Base-by-base conservation (phyloP, 2,888 invertebrate genomes). In the Taphrorychus bicolor region DNA sequence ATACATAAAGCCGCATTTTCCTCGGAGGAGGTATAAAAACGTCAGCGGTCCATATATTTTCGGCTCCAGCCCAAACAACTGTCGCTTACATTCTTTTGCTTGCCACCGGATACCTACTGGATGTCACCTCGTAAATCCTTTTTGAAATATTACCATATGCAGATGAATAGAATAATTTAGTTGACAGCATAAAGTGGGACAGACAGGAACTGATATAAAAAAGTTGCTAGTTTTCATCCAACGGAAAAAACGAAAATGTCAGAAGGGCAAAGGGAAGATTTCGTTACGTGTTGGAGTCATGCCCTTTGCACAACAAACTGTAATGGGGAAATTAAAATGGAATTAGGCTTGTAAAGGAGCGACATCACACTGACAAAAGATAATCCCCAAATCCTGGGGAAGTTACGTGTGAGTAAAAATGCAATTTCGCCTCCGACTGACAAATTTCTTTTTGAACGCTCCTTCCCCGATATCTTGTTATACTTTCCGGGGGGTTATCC, bases 371-470 rank as follows among this genome's bases (percentile, higher is more conserved):
- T 52, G 69, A 59, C 56, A 69, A 64, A 70, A 59, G 70, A 70
- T 70, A 70, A 70, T 66, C 70, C 66, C 18, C 61, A 49, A 69
- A 63, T 70, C 62, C 59, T 45, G 53, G 51, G 24, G 70, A 40
- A 60, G 57, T 59, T 66, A 59, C 60, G 70, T 71, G 70, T 71
- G 66, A 71, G 70, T 68, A 71, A 71, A 71, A 71, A 71, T 71
- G 70, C 70, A 71, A 71, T 71, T 71, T 69, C 62, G 53, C 48
- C 57, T 53, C 48, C 23, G 65, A 65, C 40, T 68, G 70, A 71
- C 70, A 71, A 71, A 71, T 71, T 70, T 67, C 67, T 67, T 66
- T 70, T 67, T 70, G 66, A 67, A 67, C 60, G 67, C 57, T 58
- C 3, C 49, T 66, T 63, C 66, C 62, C 62, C 63, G 54, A 62